phyloP scores from a whole-genome alignment of 2,797 vertebrate genomes.

The Loris lydekkerianus region DNA sequence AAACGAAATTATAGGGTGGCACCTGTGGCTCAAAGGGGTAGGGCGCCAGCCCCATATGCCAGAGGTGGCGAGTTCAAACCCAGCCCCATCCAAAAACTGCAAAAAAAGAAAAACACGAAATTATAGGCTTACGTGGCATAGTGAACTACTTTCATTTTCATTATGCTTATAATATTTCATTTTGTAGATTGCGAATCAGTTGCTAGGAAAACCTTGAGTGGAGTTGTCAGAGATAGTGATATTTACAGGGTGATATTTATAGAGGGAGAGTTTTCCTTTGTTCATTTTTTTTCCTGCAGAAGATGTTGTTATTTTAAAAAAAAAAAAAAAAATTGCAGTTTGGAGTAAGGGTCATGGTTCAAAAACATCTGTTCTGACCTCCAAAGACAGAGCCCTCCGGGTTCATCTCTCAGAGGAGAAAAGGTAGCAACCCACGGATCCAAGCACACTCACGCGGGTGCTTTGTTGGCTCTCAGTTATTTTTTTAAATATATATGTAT shows the following conservation, averaged over 20 bases:
- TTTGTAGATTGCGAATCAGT: not conserved
- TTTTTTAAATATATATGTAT: not conserved
- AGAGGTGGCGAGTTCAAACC: too few relatives aligned
- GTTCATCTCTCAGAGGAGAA: not conserved
- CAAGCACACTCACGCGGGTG: not conserved
- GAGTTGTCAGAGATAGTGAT: not conserved
- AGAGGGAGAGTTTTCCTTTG: not conserved
- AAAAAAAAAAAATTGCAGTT: constrained; percentile 43
- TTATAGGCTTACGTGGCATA: constrained; percentile 58
- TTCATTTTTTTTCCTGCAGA: not conserved
- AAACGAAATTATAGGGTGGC: constrained; percentile 68
- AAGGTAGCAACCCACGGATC: not conserved
- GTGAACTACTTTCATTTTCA: constrained; percentile 60
- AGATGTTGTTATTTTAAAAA: constrained; percentile 35
- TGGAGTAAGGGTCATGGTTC: not conserved
- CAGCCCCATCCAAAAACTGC: too few relatives aligned
- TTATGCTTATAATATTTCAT: constrained; percentile 41
- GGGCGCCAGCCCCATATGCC: too few relatives aligned
- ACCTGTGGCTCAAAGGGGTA: too few relatives aligned
- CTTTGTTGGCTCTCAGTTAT: not conserved
- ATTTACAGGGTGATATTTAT: not conserved
- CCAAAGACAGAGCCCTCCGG: not conserved
- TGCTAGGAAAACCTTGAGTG: not conserved
- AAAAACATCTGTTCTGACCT: constrained; percentile 5
- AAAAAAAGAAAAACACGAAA: not conserved